Base-by-base conservation (phyloP, 2,113 vertebrate species). In the Plecotus auritus region DNA sequence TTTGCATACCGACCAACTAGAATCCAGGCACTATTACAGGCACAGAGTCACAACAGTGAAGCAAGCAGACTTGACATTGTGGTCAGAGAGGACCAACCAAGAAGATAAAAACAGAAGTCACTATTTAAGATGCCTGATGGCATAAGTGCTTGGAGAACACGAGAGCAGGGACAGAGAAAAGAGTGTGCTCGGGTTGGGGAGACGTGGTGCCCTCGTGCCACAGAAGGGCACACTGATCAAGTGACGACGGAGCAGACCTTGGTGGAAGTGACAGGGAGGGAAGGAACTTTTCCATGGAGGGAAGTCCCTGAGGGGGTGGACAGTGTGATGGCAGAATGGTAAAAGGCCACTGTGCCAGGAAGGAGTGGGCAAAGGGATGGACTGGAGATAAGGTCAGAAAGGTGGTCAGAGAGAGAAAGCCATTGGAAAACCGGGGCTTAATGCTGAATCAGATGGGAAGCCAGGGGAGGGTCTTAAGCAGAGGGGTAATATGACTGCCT, bases 121-220 rank as follows among this genome's bases (percentile, higher is more conserved):
- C 4, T 59, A n/a, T 7, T 70, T 9, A 37, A 42, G 83, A 61
- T 1, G 32, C 6, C 26, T 2, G 7, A 26, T 12, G 30, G 10
- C 18, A 1, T 13, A 22, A 35, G 5, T 13, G 30, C 54, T 69
- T 45, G 47, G 54, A 80, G 45, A n/a, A 54, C 74, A 30, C 1
- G 5, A 32, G 14, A 51, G 32, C 40, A 47, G 80, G n/a, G 42
- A 22, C 11, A 13, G 80, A 22, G n/a, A 23, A 17, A 49, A n/a
- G n/a, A 11, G 42, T 1, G 1, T 3, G 16, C 49, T 20, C 28
- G 22, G 17, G 23, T 0, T 9, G 45, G 37, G n/a, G 23, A 28
- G 26, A 49, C 0, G 1, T 6, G 26, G 47, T 23, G 56, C 54
- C 85, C 56, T 61, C 10, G 45, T 14, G 10, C 28, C 3, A 5